Percentiles rank a stretch among this genome's conserved stretches.
Conservation (phyloP, 2,113 vertebrate genomes). For the Danio rerio region DNA sequence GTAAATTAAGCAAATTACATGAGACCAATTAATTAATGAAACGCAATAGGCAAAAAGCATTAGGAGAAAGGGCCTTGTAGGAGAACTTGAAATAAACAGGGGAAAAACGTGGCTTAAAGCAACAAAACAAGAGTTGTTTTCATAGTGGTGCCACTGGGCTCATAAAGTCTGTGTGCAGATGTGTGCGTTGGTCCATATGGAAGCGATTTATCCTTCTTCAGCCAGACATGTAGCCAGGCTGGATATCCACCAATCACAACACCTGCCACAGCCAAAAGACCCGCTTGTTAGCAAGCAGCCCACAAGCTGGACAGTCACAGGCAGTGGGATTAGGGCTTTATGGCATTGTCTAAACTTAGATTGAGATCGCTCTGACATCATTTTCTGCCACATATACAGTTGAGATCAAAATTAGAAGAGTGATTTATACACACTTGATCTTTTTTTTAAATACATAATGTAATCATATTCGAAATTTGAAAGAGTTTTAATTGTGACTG, state of each 20-base stretch:
- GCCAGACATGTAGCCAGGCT: conserved; percentile 17
- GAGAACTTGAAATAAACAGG: neutral
- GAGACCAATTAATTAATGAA: neutral
- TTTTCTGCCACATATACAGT: neutral
- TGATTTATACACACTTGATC: too few species aligned
- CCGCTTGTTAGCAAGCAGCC: conserved; percentile 72
- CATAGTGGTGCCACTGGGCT: conserved; percentile 40
- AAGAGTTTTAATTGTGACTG: too few species aligned
- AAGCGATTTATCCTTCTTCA: conserved; percentile 66
- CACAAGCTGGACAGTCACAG: conserved; percentile 61
- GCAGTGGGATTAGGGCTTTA: conserved; percentile 5
- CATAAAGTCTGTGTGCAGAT: conserved; percentile 45
- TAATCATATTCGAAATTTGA: too few species aligned
- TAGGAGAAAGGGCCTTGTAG: neutral
- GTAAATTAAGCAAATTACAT: neutral
- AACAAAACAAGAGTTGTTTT: conserved; percentile 39
- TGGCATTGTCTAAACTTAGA: conserved; percentile 4
- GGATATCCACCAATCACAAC: conserved; percentile 43
- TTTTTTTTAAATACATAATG: too few species aligned
- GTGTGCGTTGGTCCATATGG: conserved; percentile 69
- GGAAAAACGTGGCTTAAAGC: neutral
- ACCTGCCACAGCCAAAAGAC: conserved; percentile 59
- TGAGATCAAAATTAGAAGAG: neutral
- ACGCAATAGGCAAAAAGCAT: neutral
- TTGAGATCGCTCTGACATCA: conserved; percentile 2